phyloP scores from a whole-genome alignment of 2,797 vertebrate species.

The Enteromius unitaeniatus region DNA sequence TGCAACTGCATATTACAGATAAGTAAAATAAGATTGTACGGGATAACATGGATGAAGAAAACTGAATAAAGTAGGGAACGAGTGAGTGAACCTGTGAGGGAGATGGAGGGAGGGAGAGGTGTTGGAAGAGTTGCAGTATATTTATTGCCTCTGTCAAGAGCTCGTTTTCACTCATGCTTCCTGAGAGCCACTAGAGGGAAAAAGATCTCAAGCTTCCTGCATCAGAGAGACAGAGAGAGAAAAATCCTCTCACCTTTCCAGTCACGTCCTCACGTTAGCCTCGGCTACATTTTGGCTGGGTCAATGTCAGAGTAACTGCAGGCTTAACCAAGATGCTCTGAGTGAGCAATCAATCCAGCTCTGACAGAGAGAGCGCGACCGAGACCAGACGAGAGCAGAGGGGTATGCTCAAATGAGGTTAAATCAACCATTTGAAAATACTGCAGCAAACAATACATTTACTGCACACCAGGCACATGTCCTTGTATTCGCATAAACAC shows the following conservation, averaged over 20 bases:
- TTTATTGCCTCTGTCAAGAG: conserved; percentile 68
- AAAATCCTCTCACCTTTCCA: conserved; percentile 61
- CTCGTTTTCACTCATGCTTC: conserved; percentile 67
- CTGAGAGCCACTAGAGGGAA: conserved; percentile 62
- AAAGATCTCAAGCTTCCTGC: conserved; percentile 53
- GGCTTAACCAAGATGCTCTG: conserved; percentile 58
- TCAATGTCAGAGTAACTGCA: conserved; percentile 63
- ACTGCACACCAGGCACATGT: not conserved
- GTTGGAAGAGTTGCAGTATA: conserved; percentile 61
- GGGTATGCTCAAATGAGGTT: conserved; percentile 14
- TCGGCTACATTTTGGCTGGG: conserved; percentile 61
- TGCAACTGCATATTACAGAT: conserved; percentile 18
- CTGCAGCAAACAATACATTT: conserved; percentile 17
- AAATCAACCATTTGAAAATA: conserved; percentile 62
- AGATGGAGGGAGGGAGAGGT: conserved; percentile 23
- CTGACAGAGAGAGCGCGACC: conserved; percentile 28
- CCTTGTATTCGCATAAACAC: not conserved
- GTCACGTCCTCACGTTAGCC: conserved; percentile 49
- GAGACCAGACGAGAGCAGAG: conserved; percentile 23
- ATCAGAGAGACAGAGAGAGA: conserved; percentile 22
- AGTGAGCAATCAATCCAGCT: conserved; percentile 51
- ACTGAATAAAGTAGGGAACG: conserved; percentile 17
- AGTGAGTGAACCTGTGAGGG: conserved; percentile 5
- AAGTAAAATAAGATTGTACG: conserved; percentile 16
- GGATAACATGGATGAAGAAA: conserved; percentile 2